These are phyloP conservation scores for Pachydiplax longipennis DNA, from an alignment of 2,888 invertebrate genomes.

Conservation along the genomic window DNA sequence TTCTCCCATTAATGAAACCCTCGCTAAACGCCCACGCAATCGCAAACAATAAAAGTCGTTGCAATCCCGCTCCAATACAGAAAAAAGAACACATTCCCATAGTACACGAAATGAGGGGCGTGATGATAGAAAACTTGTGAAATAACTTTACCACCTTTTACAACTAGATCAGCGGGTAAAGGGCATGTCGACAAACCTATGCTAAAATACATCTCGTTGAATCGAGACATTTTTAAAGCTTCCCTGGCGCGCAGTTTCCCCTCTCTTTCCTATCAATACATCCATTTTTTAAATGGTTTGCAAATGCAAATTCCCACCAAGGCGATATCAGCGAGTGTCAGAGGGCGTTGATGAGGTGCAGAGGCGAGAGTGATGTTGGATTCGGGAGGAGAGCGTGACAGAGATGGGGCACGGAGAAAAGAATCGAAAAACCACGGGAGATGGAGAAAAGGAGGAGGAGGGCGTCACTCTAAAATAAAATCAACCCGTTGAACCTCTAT, in stretches of 20 bases:
- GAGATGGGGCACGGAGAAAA: not conserved
- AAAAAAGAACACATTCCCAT: too few species aligned
- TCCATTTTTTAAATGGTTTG: not conserved
- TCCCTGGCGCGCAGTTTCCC: not conserved
- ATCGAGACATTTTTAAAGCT: not conserved
- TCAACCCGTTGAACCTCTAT: not conserved
- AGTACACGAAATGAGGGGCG: too few species aligned
- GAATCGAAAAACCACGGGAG: not conserved
- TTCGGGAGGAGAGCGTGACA: not conserved
- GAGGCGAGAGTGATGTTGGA: not conserved
- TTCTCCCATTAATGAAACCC: too few species aligned
- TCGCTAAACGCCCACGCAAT: too few species aligned
- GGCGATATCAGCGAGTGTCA: not conserved
- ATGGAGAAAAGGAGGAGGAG: not conserved
- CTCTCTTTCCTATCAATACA: not conserved
- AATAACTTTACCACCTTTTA: too few species aligned
- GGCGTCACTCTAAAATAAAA: not conserved
- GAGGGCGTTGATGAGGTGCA: not conserved
- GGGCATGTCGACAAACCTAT: too few species aligned
- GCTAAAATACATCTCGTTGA: not conserved
- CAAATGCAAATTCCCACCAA: not conserved
- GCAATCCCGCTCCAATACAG: too few species aligned
- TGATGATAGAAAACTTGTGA: too few species aligned
- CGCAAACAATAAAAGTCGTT: too few species aligned
- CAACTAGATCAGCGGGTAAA: too few species aligned